phyloP scores from a whole-genome alignment of 2,888 invertebrate genomes.

The Lacanobia wlatinum region DNA sequence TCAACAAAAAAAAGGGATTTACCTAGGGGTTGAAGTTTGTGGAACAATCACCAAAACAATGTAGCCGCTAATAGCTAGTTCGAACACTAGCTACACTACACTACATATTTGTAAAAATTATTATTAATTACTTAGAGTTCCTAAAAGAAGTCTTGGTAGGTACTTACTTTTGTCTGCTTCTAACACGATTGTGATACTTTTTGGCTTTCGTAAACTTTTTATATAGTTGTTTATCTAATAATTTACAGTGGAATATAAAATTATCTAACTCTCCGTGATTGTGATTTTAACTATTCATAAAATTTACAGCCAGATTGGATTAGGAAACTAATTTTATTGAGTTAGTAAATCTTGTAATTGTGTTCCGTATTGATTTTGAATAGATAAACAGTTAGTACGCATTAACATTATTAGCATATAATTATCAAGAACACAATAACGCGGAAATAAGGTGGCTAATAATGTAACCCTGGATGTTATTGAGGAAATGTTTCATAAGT shows the following conservation, averaged over 20 bases:
- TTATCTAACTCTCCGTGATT: conserved; percentile 23
- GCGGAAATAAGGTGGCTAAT: not conserved
- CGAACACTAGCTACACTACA: too few species aligned
- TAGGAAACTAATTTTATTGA: conserved; percentile 25
- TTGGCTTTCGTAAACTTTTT: conserved; percentile 66
- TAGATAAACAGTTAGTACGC: conserved; percentile 6
- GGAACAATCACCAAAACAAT: not conserved
- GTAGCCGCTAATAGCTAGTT: too few species aligned
- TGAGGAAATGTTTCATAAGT: too few species aligned
- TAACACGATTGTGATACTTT: conserved; percentile 67
- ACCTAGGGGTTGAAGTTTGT: not conserved
- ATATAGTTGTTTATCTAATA: conserved; percentile 65
- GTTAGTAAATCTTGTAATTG: conserved; percentile 11
- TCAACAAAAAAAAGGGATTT: not conserved
- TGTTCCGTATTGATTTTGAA: conserved; percentile 35
- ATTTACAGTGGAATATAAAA: conserved; percentile 6
- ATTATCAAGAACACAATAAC: not conserved
- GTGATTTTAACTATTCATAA: conserved; percentile 1
- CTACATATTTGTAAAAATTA: too few species aligned
- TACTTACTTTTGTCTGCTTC: conserved; percentile 66
- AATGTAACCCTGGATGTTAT: not conserved
- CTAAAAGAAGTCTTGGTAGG: not conserved
- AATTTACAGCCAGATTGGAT: conserved; percentile 26
- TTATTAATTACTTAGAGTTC: too few species aligned
- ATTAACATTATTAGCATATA: not conserved